Evolutionary conservation across 2,113 vertebrate genomes (phyloP).

Genomic region (Tylochromis polylepis): DNA sequence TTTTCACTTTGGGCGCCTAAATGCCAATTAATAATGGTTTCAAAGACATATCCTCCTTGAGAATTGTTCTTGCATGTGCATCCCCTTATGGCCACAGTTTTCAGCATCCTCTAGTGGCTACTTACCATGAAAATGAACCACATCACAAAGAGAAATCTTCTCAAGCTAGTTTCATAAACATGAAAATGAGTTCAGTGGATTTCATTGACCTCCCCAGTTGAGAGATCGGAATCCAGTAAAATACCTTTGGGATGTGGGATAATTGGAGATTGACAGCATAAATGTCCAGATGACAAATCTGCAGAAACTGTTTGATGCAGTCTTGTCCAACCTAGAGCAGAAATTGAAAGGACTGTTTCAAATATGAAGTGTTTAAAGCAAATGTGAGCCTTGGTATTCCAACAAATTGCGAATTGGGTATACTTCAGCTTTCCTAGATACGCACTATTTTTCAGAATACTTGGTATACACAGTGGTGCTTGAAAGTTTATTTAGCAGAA

Average conservation of each 20-base stretch:
- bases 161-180: neutral
- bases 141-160: neutral
- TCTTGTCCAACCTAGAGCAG: neutral
- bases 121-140: neutral
- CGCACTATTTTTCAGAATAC: neutral
- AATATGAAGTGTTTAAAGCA: neutral
- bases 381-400: neutral
- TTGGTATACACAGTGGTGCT: neutral
- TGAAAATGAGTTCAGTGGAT: neutral
- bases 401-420: neutral
- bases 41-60: neutral
- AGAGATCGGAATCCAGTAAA: neutral
- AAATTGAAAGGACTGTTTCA: neutral
- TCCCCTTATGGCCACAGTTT: neutral
- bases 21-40: neutral
- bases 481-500: neutral
- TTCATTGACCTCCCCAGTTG: neutral
- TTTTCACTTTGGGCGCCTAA: rapidly evolving
- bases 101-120: neutral
- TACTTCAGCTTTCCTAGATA: neutral
- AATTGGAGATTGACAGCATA: neutral
- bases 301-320: neutral
- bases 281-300: neutral
- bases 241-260: neutral
- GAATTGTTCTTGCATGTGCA: neutral